These are phyloP conservation scores for Drosophila barbarae DNA, from an alignment of 2,888 invertebrate species.

Conservation along the genomic window DNA sequence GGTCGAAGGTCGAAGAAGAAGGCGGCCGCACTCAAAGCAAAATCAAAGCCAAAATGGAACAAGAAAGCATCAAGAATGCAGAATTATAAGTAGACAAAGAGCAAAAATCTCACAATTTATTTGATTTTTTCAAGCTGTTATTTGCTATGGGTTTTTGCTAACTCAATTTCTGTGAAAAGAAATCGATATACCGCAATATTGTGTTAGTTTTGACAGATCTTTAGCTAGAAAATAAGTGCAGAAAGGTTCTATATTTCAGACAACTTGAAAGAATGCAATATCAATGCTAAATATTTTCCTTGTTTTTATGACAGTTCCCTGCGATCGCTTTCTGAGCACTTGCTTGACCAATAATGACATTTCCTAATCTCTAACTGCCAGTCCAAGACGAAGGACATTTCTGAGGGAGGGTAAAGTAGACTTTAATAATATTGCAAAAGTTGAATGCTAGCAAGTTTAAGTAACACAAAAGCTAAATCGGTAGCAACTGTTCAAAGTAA, in stretches of 20 bases:
- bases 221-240: neutral
- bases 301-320: neutral
- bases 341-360: conserved; percentile 56
- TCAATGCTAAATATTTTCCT: too few species aligned
- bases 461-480: conserved; percentile 11
- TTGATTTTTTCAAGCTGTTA: neutral
- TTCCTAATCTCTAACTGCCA: conserved; percentile 60
- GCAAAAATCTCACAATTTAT: neutral
- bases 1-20: neutral
- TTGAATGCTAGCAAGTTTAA: conserved; percentile 41
- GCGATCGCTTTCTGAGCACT: conserved; percentile 49
- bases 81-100: conserved; percentile 45
- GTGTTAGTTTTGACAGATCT: neutral
- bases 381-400: conserved; percentile 1
- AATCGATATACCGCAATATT: too few species aligned
- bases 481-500: neutral
- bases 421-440: conserved; percentile 65
- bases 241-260: neutral
- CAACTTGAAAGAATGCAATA: too few species aligned
- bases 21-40: conserved; percentile 44
- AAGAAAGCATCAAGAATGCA: conserved; percentile 21
- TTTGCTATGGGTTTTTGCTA: neutral
- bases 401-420: conserved; percentile 13
- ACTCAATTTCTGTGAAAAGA: neutral
- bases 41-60: conserved; percentile 48